Base-by-base conservation (phyloP, 2,888 invertebrate species). In the Athrips mouffetella region DNA sequence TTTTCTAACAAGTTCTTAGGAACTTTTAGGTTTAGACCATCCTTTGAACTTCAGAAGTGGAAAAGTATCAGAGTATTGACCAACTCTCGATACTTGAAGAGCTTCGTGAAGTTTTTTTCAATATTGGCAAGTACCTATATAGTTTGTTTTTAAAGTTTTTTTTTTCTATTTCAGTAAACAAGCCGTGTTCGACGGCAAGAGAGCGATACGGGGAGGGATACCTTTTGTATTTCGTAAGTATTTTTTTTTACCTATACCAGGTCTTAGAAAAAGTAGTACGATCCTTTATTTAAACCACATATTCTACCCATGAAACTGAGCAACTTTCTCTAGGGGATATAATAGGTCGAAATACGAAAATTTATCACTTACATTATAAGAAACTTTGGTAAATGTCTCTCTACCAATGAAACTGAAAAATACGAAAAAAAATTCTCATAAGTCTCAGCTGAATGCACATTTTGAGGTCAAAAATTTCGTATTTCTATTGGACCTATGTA, bases 221-320 rank as follows among this genome's bases (percentile, higher is more conserved):
- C 98, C 98, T 54, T 94, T 98, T 84, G 96, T 98, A 58, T 98
- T 98, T 87, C 98, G 98, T 98, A 92, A 96, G 97, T 94, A 78
- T 62, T n/a, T 37, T 37, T 3, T 5, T 11, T 1, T n/a, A n/a
- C n/a, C n/a, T n/a, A n/a, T n/a, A n/a, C n/a, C n/a, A n/a, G n/a
- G n/a, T n/a, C n/a, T n/a, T n/a, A n/a, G n/a, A n/a, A n/a, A n/a
- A n/a, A n/a, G n/a, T n/a, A n/a, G n/a, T n/a, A n/a, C n/a, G n/a
- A n/a, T n/a, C n/a, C n/a, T n/a, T n/a, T 37, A 20, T 27, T 27
- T n/a, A 5, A 2, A 27, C 27, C 8, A 27, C 8, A 27, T 27
- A 8, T 5, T 8, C 3, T 8, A 27, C 27, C 2, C 8, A 27
- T n/a, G 27, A 27, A 7, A n/a, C 7, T 23, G 7, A 3, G 7